phyloP scores from a whole-genome alignment of 2,888 invertebrate genomes.

The Plagodis pulveraria region DNA sequence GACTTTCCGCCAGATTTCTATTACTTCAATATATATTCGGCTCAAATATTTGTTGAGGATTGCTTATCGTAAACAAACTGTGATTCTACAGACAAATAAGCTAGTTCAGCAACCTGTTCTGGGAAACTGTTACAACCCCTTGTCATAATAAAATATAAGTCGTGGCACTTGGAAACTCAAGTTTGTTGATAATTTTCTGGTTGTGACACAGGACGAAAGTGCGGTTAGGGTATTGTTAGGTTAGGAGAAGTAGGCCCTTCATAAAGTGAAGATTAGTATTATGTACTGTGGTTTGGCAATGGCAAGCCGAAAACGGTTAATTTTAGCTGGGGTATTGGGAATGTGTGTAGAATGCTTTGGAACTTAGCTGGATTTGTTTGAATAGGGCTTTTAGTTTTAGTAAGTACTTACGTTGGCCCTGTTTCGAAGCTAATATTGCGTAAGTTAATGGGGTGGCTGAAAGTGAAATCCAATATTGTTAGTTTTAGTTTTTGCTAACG shows the following conservation, averaged over 20 bases:
- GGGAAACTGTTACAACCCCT: not conserved
- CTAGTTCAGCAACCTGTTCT: conserved; percentile 11
- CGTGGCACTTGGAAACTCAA: not conserved
- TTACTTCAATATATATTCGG: too few relatives aligned
- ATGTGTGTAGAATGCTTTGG: conserved; percentile 2
- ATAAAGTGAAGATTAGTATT: conserved; percentile 23
- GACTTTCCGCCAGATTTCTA: conserved; percentile 3
- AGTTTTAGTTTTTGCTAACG: too few relatives aligned
- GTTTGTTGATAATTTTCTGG: not conserved
- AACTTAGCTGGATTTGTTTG: conserved; percentile 2
- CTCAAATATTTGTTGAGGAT: conserved; percentile 23
- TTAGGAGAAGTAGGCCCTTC: conserved; percentile 19
- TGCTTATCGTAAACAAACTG: conserved; percentile 16
- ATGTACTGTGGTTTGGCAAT: conserved; percentile 11
- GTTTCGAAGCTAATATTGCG: not conserved
- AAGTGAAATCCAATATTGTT: too few relatives aligned
- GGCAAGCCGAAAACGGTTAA: conserved; percentile 1
- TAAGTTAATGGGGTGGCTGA: not conserved
- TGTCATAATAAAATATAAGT: conserved; percentile 5
- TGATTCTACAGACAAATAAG: conserved; percentile 16
- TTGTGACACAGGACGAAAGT: conserved; percentile 4
- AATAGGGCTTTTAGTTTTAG: not conserved
- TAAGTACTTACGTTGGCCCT: not conserved
- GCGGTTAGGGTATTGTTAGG: conserved; percentile 6
- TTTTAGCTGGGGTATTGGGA: conserved; percentile 17